phyloP scores from a whole-genome alignment of 2,113 vertebrate genomes.

The Oncorhynchus tshawytscha region DNA sequence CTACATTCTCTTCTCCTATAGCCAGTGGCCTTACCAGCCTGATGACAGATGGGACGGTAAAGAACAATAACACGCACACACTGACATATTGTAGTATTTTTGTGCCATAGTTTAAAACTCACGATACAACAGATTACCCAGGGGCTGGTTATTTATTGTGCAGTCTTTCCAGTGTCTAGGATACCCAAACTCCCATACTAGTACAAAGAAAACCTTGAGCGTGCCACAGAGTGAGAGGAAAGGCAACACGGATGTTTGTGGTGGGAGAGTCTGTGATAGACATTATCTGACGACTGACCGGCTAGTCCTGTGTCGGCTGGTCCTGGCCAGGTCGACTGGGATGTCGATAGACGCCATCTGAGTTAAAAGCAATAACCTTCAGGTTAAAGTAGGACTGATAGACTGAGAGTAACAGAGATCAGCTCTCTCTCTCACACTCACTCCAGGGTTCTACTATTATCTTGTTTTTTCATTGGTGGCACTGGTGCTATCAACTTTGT shows the following conservation, averaged over 20 bases:
- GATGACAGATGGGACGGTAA: too few species aligned
- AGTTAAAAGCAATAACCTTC: conserved; percentile 39
- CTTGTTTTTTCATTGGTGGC: too few species aligned
- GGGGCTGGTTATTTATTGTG: background rate
- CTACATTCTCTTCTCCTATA: background rate
- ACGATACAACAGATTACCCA: conserved; percentile 8
- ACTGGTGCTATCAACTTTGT: too few species aligned
- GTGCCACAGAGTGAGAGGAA: background rate
- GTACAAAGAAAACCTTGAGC: too few species aligned
- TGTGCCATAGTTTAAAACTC: conserved; percentile 27
- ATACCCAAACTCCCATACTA: too few species aligned
- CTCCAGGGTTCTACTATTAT: background rate
- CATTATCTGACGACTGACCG: background rate
- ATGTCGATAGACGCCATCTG: background rate
- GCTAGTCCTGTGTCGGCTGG: conserved; percentile 51
- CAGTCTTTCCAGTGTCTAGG: too few species aligned
- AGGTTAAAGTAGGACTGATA: conserved; percentile 15
- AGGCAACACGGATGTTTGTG: background rate
- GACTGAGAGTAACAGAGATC: background rate
- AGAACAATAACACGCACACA: too few species aligned
- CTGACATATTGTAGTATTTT: too few species aligned
- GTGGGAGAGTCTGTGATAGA: conserved; percentile 15
- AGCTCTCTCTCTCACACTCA: background rate
- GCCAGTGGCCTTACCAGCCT: conserved; percentile 39
- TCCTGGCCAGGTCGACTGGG: conserved; percentile 35